Percentiles rank a stretch among this genome's conserved stretches.
Evolutionary conservation across 2,113 vertebrate genomes (phyloP).

Genomic region (Malurus cyaneus): DNA sequence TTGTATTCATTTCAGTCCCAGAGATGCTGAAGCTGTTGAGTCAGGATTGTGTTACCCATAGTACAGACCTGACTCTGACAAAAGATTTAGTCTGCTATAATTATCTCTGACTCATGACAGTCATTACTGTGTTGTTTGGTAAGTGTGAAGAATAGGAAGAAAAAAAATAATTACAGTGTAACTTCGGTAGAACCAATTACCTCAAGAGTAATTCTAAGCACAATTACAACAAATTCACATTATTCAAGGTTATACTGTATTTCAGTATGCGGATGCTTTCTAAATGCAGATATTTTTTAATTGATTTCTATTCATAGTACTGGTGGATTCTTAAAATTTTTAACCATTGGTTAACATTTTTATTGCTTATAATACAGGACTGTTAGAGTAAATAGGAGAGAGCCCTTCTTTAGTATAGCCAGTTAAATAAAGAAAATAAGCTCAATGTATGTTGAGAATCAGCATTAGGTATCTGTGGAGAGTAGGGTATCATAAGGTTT

Average conservation of each 20-base stretch:
- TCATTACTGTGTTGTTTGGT: background rate
- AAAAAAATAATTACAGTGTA: background rate
- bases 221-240: background rate
- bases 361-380: background rate
- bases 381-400: background rate
- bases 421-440: background rate
- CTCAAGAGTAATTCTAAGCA: background rate
- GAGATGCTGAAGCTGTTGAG: background rate
- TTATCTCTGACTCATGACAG: background rate
- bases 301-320: background rate
- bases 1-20: background rate
- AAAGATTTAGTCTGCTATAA: background rate
- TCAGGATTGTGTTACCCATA: background rate
- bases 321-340: background rate
- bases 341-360: background rate
- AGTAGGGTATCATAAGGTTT: background rate
- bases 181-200: background rate
- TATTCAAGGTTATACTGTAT: background rate
- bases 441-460: background rate
- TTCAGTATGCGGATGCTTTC: background rate
- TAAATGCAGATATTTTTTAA: background rate
- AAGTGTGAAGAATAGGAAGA: background rate
- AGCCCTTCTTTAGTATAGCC: background rate
- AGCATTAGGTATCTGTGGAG: background rate
- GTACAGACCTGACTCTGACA: background rate